phyloP scores from a whole-genome alignment of 1,140 invertebrate species.

The Parasteatoda tepidariorum region DNA sequence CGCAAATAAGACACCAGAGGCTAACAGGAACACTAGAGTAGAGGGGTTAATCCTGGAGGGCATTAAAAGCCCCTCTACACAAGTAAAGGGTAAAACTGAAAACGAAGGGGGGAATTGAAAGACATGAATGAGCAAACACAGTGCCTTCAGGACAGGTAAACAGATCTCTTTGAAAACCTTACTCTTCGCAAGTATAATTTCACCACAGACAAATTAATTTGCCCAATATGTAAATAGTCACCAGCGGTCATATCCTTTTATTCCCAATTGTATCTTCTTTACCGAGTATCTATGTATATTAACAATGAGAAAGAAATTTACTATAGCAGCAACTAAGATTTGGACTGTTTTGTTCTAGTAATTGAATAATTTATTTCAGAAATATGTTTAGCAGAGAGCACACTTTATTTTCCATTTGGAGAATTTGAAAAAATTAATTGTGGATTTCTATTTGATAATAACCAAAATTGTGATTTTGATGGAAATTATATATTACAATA shows the following conservation, averaged over 20 bases:
- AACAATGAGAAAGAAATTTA: no score
- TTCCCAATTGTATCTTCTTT: conserved; percentile 40
- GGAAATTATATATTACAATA: no score
- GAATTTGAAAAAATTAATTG: no score
- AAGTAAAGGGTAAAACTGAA: conserved; percentile 13
- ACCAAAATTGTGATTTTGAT: no score
- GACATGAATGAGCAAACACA: conserved; percentile 15
- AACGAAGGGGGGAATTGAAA: background rate
- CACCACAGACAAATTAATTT: conserved; percentile 49
- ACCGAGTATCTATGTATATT: no score
- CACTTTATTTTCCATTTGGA: no score
- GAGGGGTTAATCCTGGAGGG: conserved; percentile 48
- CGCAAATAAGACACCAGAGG: conserved; percentile 49
- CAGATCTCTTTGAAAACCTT: conserved; percentile 29
- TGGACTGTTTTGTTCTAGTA: no score
- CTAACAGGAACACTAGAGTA: conserved; percentile 3
- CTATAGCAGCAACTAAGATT: no score
- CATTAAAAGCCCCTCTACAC: conserved; percentile 5
- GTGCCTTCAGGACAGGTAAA: conserved; percentile 48
- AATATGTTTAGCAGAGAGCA: no score
- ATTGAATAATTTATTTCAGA: no score
- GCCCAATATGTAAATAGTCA: conserved; percentile 57
- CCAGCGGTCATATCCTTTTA: conserved; percentile 54
- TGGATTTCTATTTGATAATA: no score
- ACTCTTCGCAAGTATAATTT: conserved; percentile 40